Evolutionary conservation across 92 coral and sea anemone genomes (phyloP), one percentile per base, ranked within the genome.

Genomic region (Porites rus): DNA sequence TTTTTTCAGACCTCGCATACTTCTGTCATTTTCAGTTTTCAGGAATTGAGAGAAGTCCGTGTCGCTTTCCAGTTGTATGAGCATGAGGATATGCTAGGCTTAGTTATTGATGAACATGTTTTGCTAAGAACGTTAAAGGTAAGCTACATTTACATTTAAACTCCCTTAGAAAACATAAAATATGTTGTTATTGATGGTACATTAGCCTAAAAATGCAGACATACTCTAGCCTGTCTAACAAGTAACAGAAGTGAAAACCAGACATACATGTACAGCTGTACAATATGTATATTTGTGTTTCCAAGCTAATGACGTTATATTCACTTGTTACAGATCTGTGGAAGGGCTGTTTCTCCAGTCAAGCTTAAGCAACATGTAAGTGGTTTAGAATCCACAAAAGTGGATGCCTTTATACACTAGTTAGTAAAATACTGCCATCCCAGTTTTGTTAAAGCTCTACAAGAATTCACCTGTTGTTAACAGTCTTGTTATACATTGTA

Each of bases 21-120:
- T 10, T 9, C 66, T 7, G 6, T 71, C 28, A 65, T 5, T 83
- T 87, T 77, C 79, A 96, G 98, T 88, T 96, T 96, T 66, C 91
- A 94, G 79, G 98, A 96, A 68, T 81, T 96, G 7, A 89, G 86
- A 28, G 94, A 90, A 83, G 94, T 92, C 6, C 92, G 98, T 69
- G 94, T 96, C 0, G 98, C 98, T 13, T 96, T 96, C 62, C 98
- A 96, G 88, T 78, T 96, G 28, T 96, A 96, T 65, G 98, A 96
- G 76, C 95, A 93, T 74, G 96, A 90, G 77, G 98, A 96, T 71
- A 90, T 91, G 91, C 56, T 93, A 82, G 98, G 98, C 1, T 83
- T 96, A 75, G 89, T 84, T 7, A 89, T 82, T 19, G 93, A 92
- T 82, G 93, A 93, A 67, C 98, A 87, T 60, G 79, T 89, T 51